phyloP scores from a whole-genome alignment of 2,797 vertebrate species.

The Paratrypauchen microcephalus region DNA sequence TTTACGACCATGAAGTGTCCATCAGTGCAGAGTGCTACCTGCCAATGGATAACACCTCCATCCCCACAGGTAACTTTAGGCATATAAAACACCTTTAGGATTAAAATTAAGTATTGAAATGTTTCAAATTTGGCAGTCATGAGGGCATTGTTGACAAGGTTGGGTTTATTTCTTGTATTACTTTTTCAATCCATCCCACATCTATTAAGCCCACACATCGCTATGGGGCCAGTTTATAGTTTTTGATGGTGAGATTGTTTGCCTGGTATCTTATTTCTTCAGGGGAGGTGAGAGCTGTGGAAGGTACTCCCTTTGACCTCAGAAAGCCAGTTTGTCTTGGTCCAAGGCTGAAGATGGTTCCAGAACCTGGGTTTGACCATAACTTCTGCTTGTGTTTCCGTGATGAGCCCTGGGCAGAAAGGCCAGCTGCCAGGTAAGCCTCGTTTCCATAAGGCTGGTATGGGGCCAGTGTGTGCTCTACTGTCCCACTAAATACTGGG shows the following conservation, averaged over 20 bases:
- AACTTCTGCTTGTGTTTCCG: slow-evolving; percentile 86
- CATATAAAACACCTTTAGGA: neutral
- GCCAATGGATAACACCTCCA: slow-evolving; percentile 86
- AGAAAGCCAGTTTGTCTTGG: slow-evolving; percentile 82
- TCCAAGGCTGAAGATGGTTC: slow-evolving; percentile 77
- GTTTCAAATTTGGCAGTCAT: neutral
- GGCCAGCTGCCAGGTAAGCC: slow-evolving; percentile 54
- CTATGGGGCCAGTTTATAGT: neutral
- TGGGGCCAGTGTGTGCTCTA: neutral
- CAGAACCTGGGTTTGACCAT: slow-evolving; percentile 88
- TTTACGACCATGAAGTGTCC: slow-evolving; percentile 89
- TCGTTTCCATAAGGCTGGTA: too few relatives aligned
- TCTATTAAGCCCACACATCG: too few relatives aligned
- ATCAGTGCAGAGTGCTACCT: slow-evolving; percentile 87
- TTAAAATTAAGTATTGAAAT: neutral
- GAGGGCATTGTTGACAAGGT: neutral
- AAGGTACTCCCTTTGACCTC: slow-evolving; percentile 85
- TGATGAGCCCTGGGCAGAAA: slow-evolving; percentile 59
- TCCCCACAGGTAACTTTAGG: slow-evolving; percentile 85
- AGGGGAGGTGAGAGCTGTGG: slow-evolving; percentile 86
- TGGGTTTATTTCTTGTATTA: too few relatives aligned
- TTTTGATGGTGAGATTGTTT: neutral
- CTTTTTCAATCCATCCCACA: too few relatives aligned
- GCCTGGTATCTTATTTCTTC: neutral
- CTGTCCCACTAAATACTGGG: neutral